Evolutionary conservation across 2,113 vertebrate genomes (phyloP).

Genomic region (Eptatretus burgeri): DNA sequence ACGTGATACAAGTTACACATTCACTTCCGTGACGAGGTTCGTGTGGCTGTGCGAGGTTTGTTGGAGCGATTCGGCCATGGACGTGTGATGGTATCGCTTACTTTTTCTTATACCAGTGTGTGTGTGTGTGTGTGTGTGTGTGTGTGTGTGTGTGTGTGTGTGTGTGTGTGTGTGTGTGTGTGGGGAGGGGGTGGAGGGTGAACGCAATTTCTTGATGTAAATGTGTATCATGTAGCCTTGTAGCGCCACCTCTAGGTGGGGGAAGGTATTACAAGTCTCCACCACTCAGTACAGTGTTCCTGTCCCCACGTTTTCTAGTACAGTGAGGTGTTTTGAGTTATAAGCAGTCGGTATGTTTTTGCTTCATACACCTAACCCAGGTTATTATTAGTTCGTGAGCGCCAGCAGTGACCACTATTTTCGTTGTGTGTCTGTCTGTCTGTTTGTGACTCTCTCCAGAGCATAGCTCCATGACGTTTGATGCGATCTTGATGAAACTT

Average conservation of each 20-base stretch:
- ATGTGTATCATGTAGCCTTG: not conserved
- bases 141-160: not conserved
- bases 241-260: not conserved
- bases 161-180: not conserved
- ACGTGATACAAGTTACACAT: too few species aligned
- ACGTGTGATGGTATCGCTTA: not conserved
- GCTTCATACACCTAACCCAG: too few species aligned
- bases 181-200: not conserved
- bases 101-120: not conserved
- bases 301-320: too few species aligned
- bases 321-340: too few species aligned
- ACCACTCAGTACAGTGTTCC: too few species aligned
- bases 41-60: not conserved
- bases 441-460: too few species aligned
- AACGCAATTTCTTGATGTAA: not conserved
- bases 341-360: too few species aligned
- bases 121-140: not conserved
- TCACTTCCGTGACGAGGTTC: not conserved
- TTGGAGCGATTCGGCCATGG: not conserved
- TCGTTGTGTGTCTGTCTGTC: too few species aligned
- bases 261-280: too few species aligned
- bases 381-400: not conserved
- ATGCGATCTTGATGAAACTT: too few species aligned
- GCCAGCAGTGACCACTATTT: not conserved
- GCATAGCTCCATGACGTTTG: too few species aligned